These are phyloP conservation scores for Altica lythri DNA, from an alignment of 2,888 invertebrate species.

Conservation along the genomic window DNA sequence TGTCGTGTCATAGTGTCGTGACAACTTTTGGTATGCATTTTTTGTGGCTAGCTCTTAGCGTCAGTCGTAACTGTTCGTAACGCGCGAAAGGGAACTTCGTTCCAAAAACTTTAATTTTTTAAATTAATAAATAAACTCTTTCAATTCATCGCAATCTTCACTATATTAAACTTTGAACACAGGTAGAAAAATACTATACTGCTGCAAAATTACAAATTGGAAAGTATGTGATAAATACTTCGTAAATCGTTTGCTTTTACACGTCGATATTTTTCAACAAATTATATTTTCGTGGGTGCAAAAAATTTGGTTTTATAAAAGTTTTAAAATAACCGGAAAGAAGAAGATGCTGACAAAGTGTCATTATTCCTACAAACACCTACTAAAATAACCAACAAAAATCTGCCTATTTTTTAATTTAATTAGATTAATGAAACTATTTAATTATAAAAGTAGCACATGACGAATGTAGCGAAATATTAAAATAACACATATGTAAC, in stretches of 20 bases:
- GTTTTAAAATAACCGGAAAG: neutral
- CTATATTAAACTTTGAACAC: neutral
- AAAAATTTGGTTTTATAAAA: neutral
- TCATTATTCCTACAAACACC: neutral
- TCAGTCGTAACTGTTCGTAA: no score
- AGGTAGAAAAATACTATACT: neutral
- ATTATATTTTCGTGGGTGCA: neutral
- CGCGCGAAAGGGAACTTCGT: no score
- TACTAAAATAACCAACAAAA: neutral
- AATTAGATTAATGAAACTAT: no score
- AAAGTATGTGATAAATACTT: slow-evolving; percentile 2
- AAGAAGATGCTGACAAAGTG: slow-evolving; percentile 1
- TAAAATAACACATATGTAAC: slow-evolving; percentile 9
- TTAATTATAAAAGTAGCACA: no score
- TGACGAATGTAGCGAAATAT: no score
- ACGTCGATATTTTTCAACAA: slow-evolving; percentile 1
- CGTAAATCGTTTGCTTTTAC: slow-evolving; percentile 1
- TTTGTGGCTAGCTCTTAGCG: no score
- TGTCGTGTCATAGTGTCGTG: no score
- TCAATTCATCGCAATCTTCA: no score
- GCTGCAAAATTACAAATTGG: neutral
- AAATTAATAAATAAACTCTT: no score
- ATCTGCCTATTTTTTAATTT: no score
- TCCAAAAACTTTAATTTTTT: no score
- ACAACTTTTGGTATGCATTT: no score